These are phyloP conservation scores for Cotesia vestalis DNA, from an alignment of 1,140 invertebrate genomes.

Conservation along the genomic window DNA sequence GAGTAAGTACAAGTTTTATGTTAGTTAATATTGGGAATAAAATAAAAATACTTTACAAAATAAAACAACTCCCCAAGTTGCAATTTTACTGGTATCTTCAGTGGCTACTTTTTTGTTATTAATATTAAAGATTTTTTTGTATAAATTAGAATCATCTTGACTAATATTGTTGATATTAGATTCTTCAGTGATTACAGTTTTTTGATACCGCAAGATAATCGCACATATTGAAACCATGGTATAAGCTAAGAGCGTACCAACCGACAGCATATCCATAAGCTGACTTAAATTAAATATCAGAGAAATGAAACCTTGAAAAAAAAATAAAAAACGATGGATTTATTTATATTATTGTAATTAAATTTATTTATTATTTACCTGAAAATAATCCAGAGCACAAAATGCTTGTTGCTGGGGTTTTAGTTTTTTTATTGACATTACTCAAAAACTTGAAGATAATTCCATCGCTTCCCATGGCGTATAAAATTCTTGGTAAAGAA, in stretches of 20 bases:
- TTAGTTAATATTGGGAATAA: constrained; percentile 52
- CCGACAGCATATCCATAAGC: constrained; percentile 94
- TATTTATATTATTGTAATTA: too few species aligned
- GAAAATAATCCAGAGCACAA: constrained; percentile 78
- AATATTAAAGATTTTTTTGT: constrained; percentile 68
- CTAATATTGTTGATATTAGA: constrained; percentile 33
- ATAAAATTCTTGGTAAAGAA: constrained; percentile 85
- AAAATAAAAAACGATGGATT: constrained; percentile 8
- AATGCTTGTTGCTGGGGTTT: constrained; percentile 86
- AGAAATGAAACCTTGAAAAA: constrained; percentile 78
- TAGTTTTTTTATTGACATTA: constrained; percentile 74
- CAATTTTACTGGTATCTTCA: constrained; percentile 68
- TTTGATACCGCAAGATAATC: constrained; percentile 73
- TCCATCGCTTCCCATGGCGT: constrained; percentile 91
- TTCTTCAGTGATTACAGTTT: constrained; percentile 26
- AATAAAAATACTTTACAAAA: constrained; percentile 62
- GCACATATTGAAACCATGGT: constrained; percentile 91
- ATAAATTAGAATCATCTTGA: constrained; percentile 46
- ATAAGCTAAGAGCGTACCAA: constrained; percentile 92
- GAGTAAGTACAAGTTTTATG: constrained; percentile 40
- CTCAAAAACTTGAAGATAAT: constrained; percentile 81
- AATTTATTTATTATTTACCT: constrained; percentile 52
- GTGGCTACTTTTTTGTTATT: constrained; percentile 69
- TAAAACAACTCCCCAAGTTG: constrained; percentile 68
- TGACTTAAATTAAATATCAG: constrained; percentile 87